Base-by-base conservation (phyloP, 2,113 vertebrate genomes). In the Menura novaehollandiae region DNA sequence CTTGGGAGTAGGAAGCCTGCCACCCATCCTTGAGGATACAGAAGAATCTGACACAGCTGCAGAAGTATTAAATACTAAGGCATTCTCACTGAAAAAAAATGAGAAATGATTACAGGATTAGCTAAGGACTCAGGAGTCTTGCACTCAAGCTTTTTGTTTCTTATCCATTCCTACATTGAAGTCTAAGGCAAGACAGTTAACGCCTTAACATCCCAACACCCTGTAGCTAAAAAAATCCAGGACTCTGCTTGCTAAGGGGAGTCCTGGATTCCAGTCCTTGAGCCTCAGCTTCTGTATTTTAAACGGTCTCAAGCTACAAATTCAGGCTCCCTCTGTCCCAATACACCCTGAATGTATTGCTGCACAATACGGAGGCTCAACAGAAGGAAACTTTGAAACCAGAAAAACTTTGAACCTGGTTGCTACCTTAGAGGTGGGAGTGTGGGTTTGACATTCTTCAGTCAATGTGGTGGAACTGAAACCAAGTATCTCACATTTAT, bases 1-100 rank as follows among this genome's bases (percentile, higher is more conserved):
- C 87, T 97, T 97, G 0, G 97, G 98, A 33, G 98, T 98, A 44
- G 98, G 98, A 91, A 98, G 96, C 71, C 98, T 97, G 76, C 98
- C 98, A 9, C 95, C 93, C 51, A 55, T 90, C 76, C 89, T 96
- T 10, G 95, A 98, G 26, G 93, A 96, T 23, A 75, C 43, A 58
- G 97, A 97, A 80, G 84, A 89, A 44, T 97, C 95, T 28, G 98
- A 98, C 49, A 77, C 80, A 75, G 89, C 78, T 72, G 68, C 93
- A 66, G 82, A 78, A 86, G 91, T 74, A 94, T 88, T 94, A 73
- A 89, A 47, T 79, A 66, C 84, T 53, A 85, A 91, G 80, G 53
- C 47, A 88, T 86, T 88, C 63, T 77, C 77, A 88, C 95, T 94
- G 91, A 80, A 97, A 96, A 85, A 79, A 35, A 44, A 84, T 2